Evolutionary conservation across 2,888 invertebrate genomes (phyloP).

Genomic region (Agonopterix heracliana): DNA sequence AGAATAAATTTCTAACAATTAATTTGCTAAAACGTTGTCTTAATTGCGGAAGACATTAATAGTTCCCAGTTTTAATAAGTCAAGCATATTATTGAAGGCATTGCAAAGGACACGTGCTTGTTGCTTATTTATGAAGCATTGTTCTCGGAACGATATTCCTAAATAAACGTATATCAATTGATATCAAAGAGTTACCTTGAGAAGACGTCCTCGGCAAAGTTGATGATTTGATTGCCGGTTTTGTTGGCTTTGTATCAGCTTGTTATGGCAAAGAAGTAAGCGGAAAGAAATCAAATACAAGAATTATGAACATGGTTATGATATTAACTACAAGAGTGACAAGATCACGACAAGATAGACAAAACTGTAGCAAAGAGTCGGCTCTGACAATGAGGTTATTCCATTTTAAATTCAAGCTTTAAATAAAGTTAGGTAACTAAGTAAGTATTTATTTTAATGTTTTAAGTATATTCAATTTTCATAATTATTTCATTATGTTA

Average conservation of each 20-base stretch:
- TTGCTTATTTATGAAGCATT: not conserved
- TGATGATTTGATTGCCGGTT: constrained; percentile 97
- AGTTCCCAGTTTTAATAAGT: no score
- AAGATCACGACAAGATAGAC: constrained; percentile 19
- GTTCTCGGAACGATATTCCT: not conserved
- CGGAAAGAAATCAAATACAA: constrained; percentile 74
- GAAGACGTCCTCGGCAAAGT: constrained; percentile 95
- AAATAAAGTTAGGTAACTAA: not conserved
- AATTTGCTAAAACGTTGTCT: no score
- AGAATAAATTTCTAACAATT: no score
- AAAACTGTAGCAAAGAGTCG: constrained; percentile 22
- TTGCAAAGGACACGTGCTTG: no score
- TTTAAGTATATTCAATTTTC: not conserved
- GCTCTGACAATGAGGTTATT: constrained; percentile 20
- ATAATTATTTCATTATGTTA: no score
- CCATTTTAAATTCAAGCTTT: constrained; percentile 3
- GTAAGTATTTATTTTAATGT: no score
- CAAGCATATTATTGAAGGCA: no score
- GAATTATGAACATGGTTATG: constrained; percentile 62
- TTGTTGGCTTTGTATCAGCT: constrained; percentile 96
- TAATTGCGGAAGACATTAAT: no score
- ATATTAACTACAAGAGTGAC: constrained; percentile 57
- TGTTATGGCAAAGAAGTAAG: constrained; percentile 76
- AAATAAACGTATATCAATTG: constrained; percentile 25
- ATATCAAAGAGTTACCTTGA: constrained; percentile 84